A percentile compares a stretch with the other conserved stretches of the same genome.
phyloP scores from a whole-genome alignment of 1,140 invertebrate genomes.

The Saccostrea cuccullata region DNA sequence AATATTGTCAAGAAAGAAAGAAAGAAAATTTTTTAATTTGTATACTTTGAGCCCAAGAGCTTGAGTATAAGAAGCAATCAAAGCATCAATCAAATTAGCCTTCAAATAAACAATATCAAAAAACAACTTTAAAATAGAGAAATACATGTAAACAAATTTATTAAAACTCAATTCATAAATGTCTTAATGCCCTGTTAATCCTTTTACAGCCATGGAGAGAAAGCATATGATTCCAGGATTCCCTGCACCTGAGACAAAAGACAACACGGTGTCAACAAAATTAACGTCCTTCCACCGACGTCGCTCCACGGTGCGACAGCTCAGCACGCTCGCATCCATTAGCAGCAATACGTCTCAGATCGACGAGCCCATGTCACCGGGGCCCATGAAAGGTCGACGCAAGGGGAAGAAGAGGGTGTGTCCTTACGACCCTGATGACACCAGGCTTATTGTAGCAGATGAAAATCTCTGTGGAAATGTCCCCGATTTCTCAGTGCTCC shows the following conservation, averaged over 20 bases:
- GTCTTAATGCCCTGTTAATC: neutral
- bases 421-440: neutral
- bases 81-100: too few species aligned
- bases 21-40: too few species aligned
- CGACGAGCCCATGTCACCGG: neutral
- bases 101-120: too few species aligned
- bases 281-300: neutral
- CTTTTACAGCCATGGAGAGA: neutral
- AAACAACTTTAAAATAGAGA: too few species aligned
- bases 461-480: neutral
- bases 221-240: neutral
- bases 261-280: neutral
- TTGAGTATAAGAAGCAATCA: too few species aligned
- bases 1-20: too few species aligned
- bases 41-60: too few species aligned
- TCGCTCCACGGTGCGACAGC: neutral
- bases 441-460: neutral
- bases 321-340: neutral
- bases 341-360: conserved; percentile 12
- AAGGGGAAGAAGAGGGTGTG: neutral
- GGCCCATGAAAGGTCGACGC: neutral
- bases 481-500: neutral
- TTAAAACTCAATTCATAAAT: neutral
- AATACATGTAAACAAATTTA: too few species aligned
- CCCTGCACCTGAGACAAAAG: neutral